Base-by-base conservation (phyloP, 2,888 invertebrate genomes). In the Dinocampus coccinellae region DNA sequence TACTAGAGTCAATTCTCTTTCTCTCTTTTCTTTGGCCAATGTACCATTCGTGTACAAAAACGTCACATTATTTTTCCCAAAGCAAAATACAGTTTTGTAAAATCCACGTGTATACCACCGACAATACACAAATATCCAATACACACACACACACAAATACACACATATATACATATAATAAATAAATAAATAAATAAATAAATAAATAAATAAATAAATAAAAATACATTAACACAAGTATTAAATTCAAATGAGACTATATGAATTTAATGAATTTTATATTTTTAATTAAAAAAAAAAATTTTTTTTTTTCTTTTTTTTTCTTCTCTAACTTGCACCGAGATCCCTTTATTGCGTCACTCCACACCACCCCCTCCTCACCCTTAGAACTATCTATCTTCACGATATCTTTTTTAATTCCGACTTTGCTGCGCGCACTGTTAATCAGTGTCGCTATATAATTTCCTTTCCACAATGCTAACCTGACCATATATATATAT, bases 11-110 rank as follows among this genome's bases (percentile, higher is more conserved):
- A 7, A 7, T 4, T 6, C 42, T 62, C 34, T 52, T 60, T 68
- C 52, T 68, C 47, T 47, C 26, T 62, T 34, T 33, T 26, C 36
- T 53, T 39, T 11, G 16, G 29, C 63, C 24, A 26, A 24, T 52
- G 22, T 36, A 67, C 22, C 57, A 55, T 29, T 34, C 33, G 61
- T 42, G 42, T 33, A n/a, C n/a, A n/a, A 71, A 64, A 69, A 69
- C 63, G 63, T 53, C 36, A 52, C 70, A 65, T 65, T 65, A 70
- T 70, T 70, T 69, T 47, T 70, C 70, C 47, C 52, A 70, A 61
- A 66, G 66, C 57, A 42, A 58, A 34, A 62, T 36, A 61, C 60
- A 61, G 72, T 72, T 70, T 68, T 33, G 64, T 47, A 47, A 16
- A 16, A 16, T 29, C 39, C 62, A 26, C 58, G 64, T 20, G 36